These are phyloP conservation scores for Pedetes capensis DNA, from an alignment of 2,113 vertebrate genomes.

Conservation along the genomic window DNA sequence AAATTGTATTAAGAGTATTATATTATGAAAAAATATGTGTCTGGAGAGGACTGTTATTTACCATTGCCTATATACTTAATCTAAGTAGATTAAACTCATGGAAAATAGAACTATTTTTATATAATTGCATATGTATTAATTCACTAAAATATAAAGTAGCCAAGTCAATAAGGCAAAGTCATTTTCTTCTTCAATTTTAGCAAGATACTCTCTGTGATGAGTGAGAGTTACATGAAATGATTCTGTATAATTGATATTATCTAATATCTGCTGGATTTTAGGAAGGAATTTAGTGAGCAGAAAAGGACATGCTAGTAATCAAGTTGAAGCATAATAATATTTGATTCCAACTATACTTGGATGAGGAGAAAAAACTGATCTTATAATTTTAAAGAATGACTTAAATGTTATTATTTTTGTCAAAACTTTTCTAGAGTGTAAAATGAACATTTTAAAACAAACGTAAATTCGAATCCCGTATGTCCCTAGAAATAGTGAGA, in stretches of 20 bases:
- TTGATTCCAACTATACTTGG: neutral
- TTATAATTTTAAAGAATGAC: neutral
- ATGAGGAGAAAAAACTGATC: neutral
- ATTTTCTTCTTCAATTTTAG: neutral
- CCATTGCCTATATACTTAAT: neutral
- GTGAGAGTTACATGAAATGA: neutral
- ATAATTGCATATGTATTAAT: neutral
- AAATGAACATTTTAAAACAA: neutral
- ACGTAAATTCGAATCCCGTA: neutral
- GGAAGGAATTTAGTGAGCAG: neutral
- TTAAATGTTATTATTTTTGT: constrained; percentile 17
- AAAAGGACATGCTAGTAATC: neutral
- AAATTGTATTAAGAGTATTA: neutral
- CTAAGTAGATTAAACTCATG: neutral
- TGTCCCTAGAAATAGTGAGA: neutral
- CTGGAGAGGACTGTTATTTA: neutral
- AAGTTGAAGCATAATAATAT: neutral
- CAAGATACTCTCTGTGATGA: neutral
- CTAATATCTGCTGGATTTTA: neutral
- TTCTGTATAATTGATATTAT: neutral
- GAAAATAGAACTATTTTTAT: neutral
- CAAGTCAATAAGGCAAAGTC: neutral
- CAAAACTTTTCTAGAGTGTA: neutral
- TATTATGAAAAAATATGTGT: neutral
- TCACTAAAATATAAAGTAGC: neutral